Evolutionary conservation across 2,888 invertebrate genomes (phyloP), one percentile per base, ranked within the genome.

Genomic region (Trachelus iudaicus): DNA sequence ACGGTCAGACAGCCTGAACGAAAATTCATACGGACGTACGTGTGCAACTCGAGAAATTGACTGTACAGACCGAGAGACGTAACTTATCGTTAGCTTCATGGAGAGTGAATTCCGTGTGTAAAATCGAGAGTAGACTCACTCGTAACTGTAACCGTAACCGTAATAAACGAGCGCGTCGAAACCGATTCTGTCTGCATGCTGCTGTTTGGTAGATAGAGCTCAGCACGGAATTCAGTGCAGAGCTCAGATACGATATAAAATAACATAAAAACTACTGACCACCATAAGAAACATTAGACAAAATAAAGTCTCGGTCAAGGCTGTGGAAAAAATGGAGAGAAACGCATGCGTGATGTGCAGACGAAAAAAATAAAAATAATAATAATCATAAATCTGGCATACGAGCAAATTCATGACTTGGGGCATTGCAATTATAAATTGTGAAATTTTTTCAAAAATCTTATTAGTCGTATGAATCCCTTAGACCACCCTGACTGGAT

Each of bases 81-180:
- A 76, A 33, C 56, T 15, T 75, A 77, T 77, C 83, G 79, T 80
- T 81, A 79, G 80, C 84, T 80, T 82, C 78, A 79, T 81, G 81
- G 84, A 87, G 85, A 88, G 86, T 85, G 85, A 89, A 87, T 88
- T 85, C 84, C 81, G 80, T 56, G 77, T 81, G 84, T 82, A 88
- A 88, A 89, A 89, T 86, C 86, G 86, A 88, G 85, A 88, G 88
- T 89, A 75, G 73, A 76, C 69, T 34, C 34, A 33, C 77, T 76
- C 83, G 78, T 83, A 81, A 84, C 81, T 79, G 83, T 84, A 86
- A 80, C 80, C 83, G 77, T 84, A 82, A 79, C 76, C 73, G 76
- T 73, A 69, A 78, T 78, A 78, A 78, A 78, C 78, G 73, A 40
- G 34, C 73, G 34, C 69, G 40, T 34, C 69, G 13, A 37, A 34